These are phyloP conservation scores for Polyploca ridens DNA, from an alignment of 2,888 invertebrate species.

Conservation along the genomic window DNA sequence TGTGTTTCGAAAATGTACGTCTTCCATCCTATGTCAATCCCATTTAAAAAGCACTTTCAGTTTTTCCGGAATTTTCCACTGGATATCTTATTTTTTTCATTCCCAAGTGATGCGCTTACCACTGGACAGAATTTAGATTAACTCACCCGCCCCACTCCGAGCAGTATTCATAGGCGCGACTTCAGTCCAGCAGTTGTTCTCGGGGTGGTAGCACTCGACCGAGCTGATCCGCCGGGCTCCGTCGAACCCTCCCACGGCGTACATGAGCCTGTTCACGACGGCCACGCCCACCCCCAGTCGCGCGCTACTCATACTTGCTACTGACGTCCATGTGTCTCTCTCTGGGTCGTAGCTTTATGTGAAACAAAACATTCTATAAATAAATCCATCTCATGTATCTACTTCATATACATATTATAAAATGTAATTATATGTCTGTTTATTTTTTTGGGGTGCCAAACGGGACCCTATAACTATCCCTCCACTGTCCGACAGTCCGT, in stretches of 20 bases:
- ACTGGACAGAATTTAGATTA: neutral
- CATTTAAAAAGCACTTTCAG: too few species aligned
- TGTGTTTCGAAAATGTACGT: too few species aligned
- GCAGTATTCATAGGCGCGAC: conserved; percentile 91
- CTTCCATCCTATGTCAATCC: too few species aligned
- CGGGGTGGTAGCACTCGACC: conserved; percentile 97
- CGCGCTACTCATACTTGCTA: conserved; percentile 90
- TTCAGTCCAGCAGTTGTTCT: conserved; percentile 94
- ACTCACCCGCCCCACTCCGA: conserved; percentile 92
- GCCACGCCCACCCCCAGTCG: conserved; percentile 92
- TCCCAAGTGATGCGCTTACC: too few species aligned
- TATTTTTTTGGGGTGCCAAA: too few species aligned
- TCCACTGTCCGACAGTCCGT: too few species aligned
- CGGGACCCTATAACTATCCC: too few species aligned
- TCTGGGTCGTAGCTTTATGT: conserved; percentile 92
- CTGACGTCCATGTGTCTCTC: conserved; percentile 90
- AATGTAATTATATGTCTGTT: too few species aligned
- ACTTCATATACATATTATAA: too few species aligned
- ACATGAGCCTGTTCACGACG: conserved; percentile 90
- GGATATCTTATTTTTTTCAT: too few species aligned
- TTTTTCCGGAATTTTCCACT: too few species aligned
- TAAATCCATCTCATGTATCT: neutral
- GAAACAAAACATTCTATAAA: neutral
- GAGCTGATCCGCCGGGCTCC: conserved; percentile 90
- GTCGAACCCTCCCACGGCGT: conserved; percentile 96